phyloP scores from a whole-genome alignment of 1,140 invertebrate species.

The Leptinotarsa defecta region DNA sequence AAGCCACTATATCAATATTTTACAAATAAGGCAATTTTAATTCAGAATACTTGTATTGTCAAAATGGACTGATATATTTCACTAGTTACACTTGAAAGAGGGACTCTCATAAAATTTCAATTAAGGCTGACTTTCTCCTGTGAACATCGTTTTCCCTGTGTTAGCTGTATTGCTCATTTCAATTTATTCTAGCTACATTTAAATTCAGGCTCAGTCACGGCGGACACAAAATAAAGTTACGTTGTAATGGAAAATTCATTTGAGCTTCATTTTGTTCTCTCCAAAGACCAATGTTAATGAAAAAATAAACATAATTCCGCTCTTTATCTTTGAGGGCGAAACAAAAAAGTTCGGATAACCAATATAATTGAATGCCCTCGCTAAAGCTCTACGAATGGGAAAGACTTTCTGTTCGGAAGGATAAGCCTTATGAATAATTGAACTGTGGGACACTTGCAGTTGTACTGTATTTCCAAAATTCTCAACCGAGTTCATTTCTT shows the following conservation, averaged over 20 bases:
- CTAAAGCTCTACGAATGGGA: not conserved
- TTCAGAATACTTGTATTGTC: too few species aligned
- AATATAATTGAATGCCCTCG: not conserved
- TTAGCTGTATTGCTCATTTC: not conserved
- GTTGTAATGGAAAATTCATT: slow-evolving; percentile 3
- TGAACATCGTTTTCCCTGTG: not conserved
- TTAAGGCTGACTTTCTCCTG: too few species aligned
- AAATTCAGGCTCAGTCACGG: not conserved
- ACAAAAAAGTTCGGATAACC: not conserved
- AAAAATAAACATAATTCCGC: not conserved
- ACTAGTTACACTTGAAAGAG: too few species aligned
- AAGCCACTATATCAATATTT: too few species aligned
- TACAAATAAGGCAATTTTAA: too few species aligned
- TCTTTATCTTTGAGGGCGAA: not conserved
- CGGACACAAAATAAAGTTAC: not conserved
- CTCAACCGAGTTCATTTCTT: not conserved
- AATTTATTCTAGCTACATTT: not conserved
- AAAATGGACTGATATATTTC: too few species aligned
- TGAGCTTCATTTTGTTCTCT: not conserved
- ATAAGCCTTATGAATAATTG: slow-evolving; percentile 1
- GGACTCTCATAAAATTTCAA: too few species aligned
- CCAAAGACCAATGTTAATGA: not conserved
- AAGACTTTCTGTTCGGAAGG: not conserved
- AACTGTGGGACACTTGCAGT: not conserved
- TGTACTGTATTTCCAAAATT: not conserved